These are phyloP conservation scores for Drosophila arizonae DNA, from an alignment of 1,140 invertebrate species.

Conservation along the genomic window DNA sequence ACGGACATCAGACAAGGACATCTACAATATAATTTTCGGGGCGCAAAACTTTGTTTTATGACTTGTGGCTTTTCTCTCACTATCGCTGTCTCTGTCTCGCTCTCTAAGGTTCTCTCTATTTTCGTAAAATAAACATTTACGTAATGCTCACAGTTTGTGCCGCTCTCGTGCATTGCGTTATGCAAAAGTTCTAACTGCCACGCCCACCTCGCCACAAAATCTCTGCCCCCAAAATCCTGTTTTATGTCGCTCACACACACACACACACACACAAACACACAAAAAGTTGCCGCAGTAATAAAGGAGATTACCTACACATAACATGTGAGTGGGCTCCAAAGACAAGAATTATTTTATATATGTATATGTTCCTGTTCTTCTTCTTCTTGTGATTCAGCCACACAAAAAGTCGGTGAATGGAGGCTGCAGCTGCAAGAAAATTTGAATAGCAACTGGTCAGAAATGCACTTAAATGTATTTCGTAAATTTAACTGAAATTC, in stretches of 20 bases:
- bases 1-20: neutral
- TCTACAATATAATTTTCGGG: constrained; percentile 60
- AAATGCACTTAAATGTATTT: constrained; percentile 31
- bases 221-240: constrained; percentile 57
- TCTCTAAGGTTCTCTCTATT: neutral
- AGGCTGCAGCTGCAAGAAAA: neutral
- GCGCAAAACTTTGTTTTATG: constrained; percentile 71
- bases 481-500: constrained; percentile 30
- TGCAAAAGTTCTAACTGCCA: constrained; percentile 70
- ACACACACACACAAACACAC: neutral
- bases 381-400: constrained; percentile 14
- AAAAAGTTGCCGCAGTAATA: constrained; percentile 79
- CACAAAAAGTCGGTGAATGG: constrained; percentile 18
- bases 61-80: constrained; percentile 51
- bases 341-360: constrained; percentile 54
- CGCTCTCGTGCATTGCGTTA: constrained; percentile 43
- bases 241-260: constrained; percentile 54
- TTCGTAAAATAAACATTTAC: constrained; percentile 70
- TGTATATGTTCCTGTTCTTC: constrained; percentile 13
- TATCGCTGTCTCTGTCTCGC: neutral
- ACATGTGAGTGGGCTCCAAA: constrained; percentile 58
- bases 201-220: constrained; percentile 7
- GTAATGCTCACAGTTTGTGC: constrained; percentile 69
- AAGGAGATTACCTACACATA: constrained; percentile 78
- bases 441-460: neutral